Evolutionary conservation across 2,888 invertebrate genomes (phyloP).

Genomic region (Volucella bombylans): DNA sequence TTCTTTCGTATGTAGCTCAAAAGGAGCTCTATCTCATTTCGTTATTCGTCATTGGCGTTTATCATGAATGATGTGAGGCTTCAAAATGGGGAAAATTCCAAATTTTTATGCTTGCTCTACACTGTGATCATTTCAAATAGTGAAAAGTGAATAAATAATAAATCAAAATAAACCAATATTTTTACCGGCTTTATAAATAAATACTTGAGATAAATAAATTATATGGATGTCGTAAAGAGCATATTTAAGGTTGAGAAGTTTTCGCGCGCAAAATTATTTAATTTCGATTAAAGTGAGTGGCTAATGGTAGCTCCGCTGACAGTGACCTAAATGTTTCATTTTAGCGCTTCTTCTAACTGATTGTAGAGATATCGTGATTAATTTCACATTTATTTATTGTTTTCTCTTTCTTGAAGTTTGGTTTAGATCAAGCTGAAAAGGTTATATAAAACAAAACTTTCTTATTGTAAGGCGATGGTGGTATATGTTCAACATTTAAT

Average conservation of each 20-base stretch:
- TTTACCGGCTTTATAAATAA: conserved; percentile 64
- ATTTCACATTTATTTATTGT: conserved; percentile 9
- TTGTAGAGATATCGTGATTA: conserved; percentile 12
- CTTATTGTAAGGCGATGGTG: not conserved
- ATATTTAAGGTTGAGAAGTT: conserved; percentile 7
- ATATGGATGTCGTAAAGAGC: not conserved
- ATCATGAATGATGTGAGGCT: conserved; percentile 29
- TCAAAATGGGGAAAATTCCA: conserved; percentile 10
- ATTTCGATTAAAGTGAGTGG: conserved; percentile 43
- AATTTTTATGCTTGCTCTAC: conserved; percentile 31
- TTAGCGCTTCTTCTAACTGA: conserved; percentile 14
- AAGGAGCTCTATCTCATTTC: conserved; percentile 15
- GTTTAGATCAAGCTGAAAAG: not conserved
- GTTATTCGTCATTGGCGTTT: conserved; percentile 37
- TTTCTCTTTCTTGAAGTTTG: conserved; percentile 3
- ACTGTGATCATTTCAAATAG: conserved; percentile 44
- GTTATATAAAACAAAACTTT: conserved; percentile 20
- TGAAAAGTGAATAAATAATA: conserved; percentile 33
- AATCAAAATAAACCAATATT: conserved; percentile 28
- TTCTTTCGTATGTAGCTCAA: not conserved
- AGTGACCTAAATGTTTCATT: not conserved
- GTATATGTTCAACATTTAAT: not conserved
- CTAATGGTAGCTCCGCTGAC: not conserved
- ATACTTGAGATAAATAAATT: conserved; percentile 28
- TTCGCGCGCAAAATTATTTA: conserved; percentile 58